phyloP scores from a whole-genome alignment of 2,888 invertebrate species.

The Tortricodes alternella region DNA sequence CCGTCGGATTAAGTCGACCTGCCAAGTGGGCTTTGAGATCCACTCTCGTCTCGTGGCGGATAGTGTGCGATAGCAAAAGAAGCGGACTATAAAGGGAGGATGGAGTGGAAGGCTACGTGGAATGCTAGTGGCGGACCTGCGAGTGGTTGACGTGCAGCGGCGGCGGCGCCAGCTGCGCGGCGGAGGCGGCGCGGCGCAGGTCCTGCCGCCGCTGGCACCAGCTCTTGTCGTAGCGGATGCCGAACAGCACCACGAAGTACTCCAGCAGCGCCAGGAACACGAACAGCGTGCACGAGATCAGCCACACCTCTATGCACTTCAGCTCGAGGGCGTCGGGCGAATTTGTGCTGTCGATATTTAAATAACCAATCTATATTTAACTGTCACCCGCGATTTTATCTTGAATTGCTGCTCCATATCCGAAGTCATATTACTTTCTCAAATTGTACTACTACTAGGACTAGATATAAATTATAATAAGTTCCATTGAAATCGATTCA shows the following conservation, averaged over 20 bases:
- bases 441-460: too few relatives aligned
- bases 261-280: slow-evolving; percentile 85
- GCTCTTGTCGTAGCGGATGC: slow-evolving; percentile 85
- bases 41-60: slow-evolving; percentile 26
- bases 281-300: slow-evolving; percentile 85
- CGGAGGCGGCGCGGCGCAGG: slow-evolving; percentile 67
- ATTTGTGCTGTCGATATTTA: slow-evolving; percentile 85
- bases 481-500: too few relatives aligned
- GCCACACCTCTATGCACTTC: slow-evolving; percentile 86
- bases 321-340: slow-evolving; percentile 85
- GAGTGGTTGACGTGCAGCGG: slow-evolving; percentile 72
- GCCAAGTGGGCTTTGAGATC: slow-evolving; percentile 20
- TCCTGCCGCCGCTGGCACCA: slow-evolving; percentile 80
- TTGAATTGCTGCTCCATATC: too few relatives aligned
- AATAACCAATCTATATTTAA: too few relatives aligned
- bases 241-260: slow-evolving; percentile 85
- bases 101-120: slow-evolving; percentile 20
- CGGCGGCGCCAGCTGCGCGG: slow-evolving; percentile 71
- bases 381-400: too few relatives aligned
- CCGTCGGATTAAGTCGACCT: slow-evolving; percentile 8
- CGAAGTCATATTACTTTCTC: too few relatives aligned
- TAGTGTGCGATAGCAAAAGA: slow-evolving; percentile 25
- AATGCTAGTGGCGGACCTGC: slow-evolving; percentile 51
- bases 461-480: too few relatives aligned
- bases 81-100: slow-evolving; percentile 24